Evolutionary conservation across 2,797 vertebrate genomes (phyloP).

Genomic region (Heliangelus exortis): DNA sequence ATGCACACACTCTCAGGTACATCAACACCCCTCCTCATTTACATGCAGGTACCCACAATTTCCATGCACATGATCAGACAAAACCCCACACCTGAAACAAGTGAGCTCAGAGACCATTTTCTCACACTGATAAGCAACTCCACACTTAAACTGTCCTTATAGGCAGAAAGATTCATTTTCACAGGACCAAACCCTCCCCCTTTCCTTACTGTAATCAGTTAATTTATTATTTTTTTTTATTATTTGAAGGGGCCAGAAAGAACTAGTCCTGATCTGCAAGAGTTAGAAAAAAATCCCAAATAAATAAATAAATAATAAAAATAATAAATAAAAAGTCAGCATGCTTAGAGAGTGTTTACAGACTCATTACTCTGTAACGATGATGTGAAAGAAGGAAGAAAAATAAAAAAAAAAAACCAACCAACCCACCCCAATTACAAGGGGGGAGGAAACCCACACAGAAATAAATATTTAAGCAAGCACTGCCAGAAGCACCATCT

Average conservation of each 20-base stretch:
- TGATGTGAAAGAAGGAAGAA: constrained; percentile 75
- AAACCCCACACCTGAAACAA: background rate
- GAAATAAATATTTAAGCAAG: constrained; percentile 92
- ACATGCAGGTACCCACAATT: background rate
- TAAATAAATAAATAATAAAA: constrained; percentile 79
- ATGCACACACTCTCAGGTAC: background rate
- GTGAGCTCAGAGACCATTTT: background rate
- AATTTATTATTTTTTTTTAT: background rate
- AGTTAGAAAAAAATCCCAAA: constrained; percentile 66
- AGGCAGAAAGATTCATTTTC: background rate
- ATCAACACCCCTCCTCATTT: background rate
- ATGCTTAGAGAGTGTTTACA: constrained; percentile 82
- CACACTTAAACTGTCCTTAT: background rate
- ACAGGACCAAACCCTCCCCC: background rate
- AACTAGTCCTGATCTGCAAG: constrained; percentile 33
- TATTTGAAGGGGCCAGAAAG: background rate
- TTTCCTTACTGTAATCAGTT: background rate
- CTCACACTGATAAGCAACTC: background rate
- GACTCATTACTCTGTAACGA: constrained; percentile 87
- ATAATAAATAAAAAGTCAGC: constrained; percentile 73
- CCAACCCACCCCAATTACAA: constrained; percentile 85
- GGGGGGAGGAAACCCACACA: constrained; percentile 79
- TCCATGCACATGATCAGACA: background rate
- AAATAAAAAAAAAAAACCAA: constrained; percentile 32
- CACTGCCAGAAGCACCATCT: constrained; percentile 94